Percentiles rank a stretch among this genome's conserved stretches.
Evolutionary conservation across 2,113 vertebrate genomes (phyloP).

Genomic region (Pollachius pollachius): DNA sequence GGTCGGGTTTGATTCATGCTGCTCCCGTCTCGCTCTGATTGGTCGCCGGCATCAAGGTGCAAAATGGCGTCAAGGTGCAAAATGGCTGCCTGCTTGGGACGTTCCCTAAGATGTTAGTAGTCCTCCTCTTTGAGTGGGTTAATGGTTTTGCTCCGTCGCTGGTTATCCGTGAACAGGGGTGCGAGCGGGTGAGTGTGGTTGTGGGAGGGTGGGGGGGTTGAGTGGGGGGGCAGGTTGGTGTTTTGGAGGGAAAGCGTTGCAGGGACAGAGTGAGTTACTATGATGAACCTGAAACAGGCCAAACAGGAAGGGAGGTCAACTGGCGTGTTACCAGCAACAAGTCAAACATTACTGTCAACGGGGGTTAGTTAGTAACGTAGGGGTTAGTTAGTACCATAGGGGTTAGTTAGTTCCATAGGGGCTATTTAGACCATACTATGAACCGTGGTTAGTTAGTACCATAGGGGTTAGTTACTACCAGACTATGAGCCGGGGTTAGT

Average conservation of each 20-base stretch:
- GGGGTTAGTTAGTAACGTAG: too few relatives aligned
- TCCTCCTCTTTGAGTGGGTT: conserved; percentile 67
- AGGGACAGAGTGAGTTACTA: conserved; percentile 94
- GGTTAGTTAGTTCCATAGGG: too few relatives aligned
- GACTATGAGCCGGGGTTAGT: too few relatives aligned
- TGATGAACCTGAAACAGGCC: conserved; percentile 96
- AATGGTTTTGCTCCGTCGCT: conserved; percentile 80
- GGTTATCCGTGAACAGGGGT: conserved; percentile 85
- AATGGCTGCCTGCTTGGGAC: conserved; percentile 76
- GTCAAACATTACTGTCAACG: not conserved
- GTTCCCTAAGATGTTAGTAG: conserved; percentile 86
- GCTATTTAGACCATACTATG: too few relatives aligned
- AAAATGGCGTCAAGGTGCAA: conserved; percentile 73
- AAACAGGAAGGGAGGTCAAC: conserved; percentile 78
- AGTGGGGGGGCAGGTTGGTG: not conserved
- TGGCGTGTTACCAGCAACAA: conserved; percentile 9
- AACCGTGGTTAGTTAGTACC: too few relatives aligned
- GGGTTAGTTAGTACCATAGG: too few relatives aligned
- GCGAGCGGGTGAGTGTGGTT: conserved; percentile 90
- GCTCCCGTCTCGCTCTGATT: conserved; percentile 54
- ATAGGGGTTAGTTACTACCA: too few relatives aligned
- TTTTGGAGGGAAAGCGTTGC: conserved; percentile 91
- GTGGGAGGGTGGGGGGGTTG: conserved; percentile 75
- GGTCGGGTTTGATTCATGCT: conserved; percentile 78
- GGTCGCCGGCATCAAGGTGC: conserved; percentile 73